These are phyloP conservation scores for Xestia ashworthii DNA, from an alignment of 2,888 invertebrate species.

Conservation along the genomic window DNA sequence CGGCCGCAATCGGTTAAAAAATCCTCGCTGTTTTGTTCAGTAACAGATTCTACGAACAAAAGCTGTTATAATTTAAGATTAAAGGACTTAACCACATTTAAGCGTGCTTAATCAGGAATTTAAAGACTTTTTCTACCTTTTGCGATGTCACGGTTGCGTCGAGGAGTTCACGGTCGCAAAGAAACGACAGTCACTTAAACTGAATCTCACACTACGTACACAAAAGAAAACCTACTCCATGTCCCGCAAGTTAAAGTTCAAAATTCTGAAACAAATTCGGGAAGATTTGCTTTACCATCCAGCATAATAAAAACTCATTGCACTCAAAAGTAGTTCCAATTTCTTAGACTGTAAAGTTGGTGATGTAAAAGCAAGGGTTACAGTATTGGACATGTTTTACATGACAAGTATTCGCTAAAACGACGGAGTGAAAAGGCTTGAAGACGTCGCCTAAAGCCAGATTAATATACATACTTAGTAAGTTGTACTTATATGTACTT, in stretches of 20 bases:
- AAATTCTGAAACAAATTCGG: not conserved
- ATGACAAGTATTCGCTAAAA: conserved; percentile 54
- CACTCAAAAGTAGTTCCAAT: conserved; percentile 4
- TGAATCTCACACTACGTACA: conserved; percentile 18
- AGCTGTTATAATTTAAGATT: conserved; percentile 37
- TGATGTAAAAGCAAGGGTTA: conserved; percentile 12
- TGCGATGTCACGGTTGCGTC: conserved; percentile 56
- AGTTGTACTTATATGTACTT: conserved; percentile 33
- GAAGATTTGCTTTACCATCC: conserved; percentile 13
- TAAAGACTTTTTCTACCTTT: conserved; percentile 47
- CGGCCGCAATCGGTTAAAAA: not conserved
- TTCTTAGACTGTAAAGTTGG: fast-evolving
- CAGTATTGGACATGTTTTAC: conserved; percentile 36
- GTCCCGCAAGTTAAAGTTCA: fast-evolving
- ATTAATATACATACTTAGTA: conserved; percentile 56
- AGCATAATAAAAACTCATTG: not conserved
- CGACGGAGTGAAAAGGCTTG: conserved; percentile 41
- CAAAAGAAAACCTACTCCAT: conserved; percentile 16
- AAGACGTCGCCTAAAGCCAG: conserved; percentile 53
- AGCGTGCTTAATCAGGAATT: conserved; percentile 56
- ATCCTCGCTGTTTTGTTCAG: not conserved
- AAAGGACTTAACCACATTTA: conserved; percentile 28
- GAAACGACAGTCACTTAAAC: conserved; percentile 32
- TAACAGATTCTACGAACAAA: conserved; percentile 18
- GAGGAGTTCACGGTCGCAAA: conserved; percentile 62